A percentile compares a stretch with the other conserved stretches of the same genome.
Conservation (phyloP, 1,140 invertebrate genomes). For the Cyclargus thomasi region DNA sequence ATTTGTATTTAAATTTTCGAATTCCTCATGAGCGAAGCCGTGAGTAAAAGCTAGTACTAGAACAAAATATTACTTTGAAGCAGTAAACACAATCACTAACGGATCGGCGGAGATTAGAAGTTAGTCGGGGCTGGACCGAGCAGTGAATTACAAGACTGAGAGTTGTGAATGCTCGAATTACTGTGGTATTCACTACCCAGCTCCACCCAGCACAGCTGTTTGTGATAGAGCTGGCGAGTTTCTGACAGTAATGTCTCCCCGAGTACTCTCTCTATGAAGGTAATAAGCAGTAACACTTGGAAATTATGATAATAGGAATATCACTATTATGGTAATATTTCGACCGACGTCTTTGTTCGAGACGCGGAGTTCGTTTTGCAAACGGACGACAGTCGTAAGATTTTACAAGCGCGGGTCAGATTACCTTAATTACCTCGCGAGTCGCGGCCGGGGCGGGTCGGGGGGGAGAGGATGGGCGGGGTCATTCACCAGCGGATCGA, state of each 20-base stretch:
- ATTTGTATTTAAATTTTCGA: no score
- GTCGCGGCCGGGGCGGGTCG: not conserved
- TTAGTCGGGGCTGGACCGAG: no score
- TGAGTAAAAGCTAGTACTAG: no score
- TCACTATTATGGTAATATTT: not conserved
- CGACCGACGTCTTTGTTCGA: not conserved
- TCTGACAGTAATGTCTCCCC: not conserved
- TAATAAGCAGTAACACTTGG: not conserved
- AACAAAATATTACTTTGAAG: no score
- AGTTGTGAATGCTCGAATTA: no score
- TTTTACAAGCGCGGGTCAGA: conserved; percentile 2
- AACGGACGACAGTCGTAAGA: not conserved
- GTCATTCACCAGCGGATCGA: conserved; percentile 20
- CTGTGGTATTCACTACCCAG: no score
- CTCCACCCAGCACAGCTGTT: not conserved
- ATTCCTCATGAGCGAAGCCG: no score
- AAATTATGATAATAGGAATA: not conserved
- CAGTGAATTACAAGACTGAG: no score
- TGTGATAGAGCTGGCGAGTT: not conserved
- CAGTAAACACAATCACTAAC: no score
- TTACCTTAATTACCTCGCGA: conserved; percentile 13
- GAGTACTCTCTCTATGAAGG: not conserved
- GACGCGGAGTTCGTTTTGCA: not conserved
- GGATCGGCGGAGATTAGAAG: no score
- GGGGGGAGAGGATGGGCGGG: not conserved